Percentiles rank a stretch among this genome's conserved stretches.
These are phyloP conservation scores for Oligia fasciuncula DNA, from an alignment of 2,888 invertebrate species.

Conservation along the genomic window DNA sequence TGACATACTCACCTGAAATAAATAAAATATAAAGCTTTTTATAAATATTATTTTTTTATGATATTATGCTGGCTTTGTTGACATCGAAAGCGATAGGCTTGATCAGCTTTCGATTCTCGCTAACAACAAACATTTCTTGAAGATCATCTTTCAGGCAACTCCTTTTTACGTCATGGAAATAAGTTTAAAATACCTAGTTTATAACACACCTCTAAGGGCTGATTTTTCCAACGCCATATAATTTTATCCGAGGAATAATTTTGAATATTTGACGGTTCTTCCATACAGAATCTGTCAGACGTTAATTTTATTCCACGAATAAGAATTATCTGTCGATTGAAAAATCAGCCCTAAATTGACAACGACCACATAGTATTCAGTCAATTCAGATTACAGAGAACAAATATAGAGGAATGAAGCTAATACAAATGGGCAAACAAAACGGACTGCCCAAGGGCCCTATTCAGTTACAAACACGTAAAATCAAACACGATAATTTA, in stretches of 20 bases:
- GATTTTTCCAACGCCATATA: no score
- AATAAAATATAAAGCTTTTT: not conserved
- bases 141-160: not conserved
- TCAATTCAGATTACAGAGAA: constrained; percentile 27
- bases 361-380: constrained; percentile 13
- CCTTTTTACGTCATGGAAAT: not conserved
- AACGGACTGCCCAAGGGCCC: constrained; percentile 65
- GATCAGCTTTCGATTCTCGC: not conserved
- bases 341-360: not conserved
- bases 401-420: constrained; percentile 39
- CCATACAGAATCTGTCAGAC: no score
- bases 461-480: constrained; percentile 64
- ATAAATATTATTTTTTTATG: not conserved
- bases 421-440: constrained; percentile 62
- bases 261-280: no score
- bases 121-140: not conserved
- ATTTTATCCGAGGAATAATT: no score
- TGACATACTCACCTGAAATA: not conserved
- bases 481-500: constrained; percentile 68
- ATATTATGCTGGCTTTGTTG: not conserved
- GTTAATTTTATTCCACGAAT: no score
- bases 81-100: not conserved
- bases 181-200: not conserved
- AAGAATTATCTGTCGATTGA: no score
- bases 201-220: not conserved